Evolutionary conservation across 2,113 vertebrate genomes (phyloP).

Genomic region (Zosterops hypoxanthus): DNA sequence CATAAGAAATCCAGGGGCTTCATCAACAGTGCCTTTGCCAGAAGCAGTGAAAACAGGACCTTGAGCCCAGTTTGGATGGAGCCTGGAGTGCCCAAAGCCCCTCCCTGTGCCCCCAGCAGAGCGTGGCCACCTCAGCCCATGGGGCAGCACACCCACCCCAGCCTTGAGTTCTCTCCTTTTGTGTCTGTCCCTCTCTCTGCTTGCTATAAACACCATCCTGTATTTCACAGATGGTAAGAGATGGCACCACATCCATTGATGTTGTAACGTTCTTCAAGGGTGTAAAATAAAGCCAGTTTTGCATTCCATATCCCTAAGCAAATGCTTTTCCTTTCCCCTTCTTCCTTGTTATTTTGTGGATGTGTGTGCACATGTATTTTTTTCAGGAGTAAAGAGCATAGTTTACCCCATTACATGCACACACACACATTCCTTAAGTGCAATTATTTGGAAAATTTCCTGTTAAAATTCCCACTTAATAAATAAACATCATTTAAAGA

Average conservation of each 20-base stretch:
- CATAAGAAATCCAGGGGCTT: conserved; percentile 35
- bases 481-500: background rate
- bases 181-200: background rate
- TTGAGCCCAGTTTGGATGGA: background rate
- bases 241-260: background rate
- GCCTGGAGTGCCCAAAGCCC: background rate
- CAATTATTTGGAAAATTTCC: background rate
- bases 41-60: background rate
- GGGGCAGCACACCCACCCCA: background rate
- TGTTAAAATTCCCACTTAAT: background rate
- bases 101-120: background rate
- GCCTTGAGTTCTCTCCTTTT: background rate
- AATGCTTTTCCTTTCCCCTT: background rate
- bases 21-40: conserved; percentile 6
- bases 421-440: background rate
- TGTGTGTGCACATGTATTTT: background rate
- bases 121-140: background rate
- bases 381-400: background rate
- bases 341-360: background rate
- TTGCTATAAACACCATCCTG: background rate
- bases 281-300: conserved; percentile 11
- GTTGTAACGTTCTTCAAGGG: background rate
- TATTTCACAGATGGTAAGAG: background rate
- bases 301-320: background rate
- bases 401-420: background rate